Evolutionary conservation across 2,797 vertebrate species (phyloP).

Genomic region (Parauchenoglanis ngamensis): DNA sequence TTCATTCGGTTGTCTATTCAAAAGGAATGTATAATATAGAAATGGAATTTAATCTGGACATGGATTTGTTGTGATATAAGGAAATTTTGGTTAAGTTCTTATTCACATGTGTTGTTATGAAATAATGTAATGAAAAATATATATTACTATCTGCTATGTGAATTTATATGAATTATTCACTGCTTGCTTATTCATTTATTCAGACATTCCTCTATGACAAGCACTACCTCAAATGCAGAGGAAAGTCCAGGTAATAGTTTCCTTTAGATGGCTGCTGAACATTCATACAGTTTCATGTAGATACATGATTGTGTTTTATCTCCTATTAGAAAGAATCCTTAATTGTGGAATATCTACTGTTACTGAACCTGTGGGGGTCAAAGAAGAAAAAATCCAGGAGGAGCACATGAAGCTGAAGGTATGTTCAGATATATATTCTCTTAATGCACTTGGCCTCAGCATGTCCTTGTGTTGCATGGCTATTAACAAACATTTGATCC

Average conservation of each 20-base stretch:
- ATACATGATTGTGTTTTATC: not conserved
- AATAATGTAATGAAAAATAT: not conserved
- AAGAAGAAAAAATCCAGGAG: constrained; percentile 52
- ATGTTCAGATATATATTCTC: constrained; percentile 38
- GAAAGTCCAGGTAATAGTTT: constrained; percentile 52
- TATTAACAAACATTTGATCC: not conserved
- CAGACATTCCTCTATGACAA: constrained; percentile 37
- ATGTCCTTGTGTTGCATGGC: not conserved
- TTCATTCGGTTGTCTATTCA: too few species aligned
- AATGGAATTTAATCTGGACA: not conserved
- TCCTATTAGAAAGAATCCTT: constrained; percentile 36
- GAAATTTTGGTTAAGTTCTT: not conserved
- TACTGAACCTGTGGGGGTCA: constrained; percentile 39
- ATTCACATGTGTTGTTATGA: not conserved
- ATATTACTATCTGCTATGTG: not conserved
- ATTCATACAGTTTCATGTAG: not conserved
- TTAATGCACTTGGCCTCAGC: not conserved
- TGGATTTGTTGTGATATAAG: not conserved
- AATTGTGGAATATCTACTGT: constrained; percentile 23
- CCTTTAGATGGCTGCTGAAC: not conserved
- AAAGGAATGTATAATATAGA: not conserved
- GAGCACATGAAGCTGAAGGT: constrained; percentile 61
- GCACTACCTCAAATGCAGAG: constrained; percentile 36
- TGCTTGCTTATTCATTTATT: not conserved
- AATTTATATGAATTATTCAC: not conserved